A percentile compares a stretch with the other conserved stretches of the same genome.
Evolutionary conservation across 2,797 vertebrate species (phyloP).

Genomic region (Coracias cyanogaster): DNA sequence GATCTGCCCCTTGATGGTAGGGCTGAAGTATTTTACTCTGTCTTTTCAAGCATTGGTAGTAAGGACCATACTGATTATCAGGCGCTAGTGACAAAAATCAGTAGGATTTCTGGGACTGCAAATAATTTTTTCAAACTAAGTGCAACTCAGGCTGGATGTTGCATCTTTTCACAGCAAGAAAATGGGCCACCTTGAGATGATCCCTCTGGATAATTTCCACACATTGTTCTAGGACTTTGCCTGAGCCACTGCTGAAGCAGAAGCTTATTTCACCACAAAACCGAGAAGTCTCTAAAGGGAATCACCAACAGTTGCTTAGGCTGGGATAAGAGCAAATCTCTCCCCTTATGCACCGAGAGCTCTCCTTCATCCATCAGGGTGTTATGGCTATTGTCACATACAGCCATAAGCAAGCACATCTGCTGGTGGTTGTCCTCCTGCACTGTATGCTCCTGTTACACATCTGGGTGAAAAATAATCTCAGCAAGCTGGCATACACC

Average conservation of each 20-base stretch:
- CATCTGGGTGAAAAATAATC: not conserved
- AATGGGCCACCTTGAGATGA: not conserved
- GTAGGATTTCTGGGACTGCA: not conserved
- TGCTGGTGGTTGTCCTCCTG: not conserved
- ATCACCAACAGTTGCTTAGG: not conserved
- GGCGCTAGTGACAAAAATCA: not conserved
- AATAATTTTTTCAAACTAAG: not conserved
- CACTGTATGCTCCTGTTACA: not conserved
- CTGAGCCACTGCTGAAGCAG: not conserved
- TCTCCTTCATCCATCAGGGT: no score
- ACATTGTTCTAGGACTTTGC: not conserved
- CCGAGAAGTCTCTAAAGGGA: not conserved
- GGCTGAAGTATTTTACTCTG: not conserved
- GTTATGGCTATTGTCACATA: not conserved
- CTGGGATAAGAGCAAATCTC: not conserved
- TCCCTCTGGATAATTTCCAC: not conserved
- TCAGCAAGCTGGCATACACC: not conserved
- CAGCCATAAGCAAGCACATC: not conserved
- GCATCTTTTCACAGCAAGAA: not conserved
- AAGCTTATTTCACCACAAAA: not conserved
- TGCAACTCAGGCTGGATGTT: not conserved
- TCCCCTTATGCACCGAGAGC: rapidly evolving
- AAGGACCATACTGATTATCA: not conserved
- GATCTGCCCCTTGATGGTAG: not conserved
- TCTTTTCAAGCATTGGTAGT: not conserved